A percentile compares a stretch with the other conserved stretches of the same genome.
Evolutionary conservation across 2,113 vertebrate species (phyloP).

Genomic region (Amia ocellicauda): DNA sequence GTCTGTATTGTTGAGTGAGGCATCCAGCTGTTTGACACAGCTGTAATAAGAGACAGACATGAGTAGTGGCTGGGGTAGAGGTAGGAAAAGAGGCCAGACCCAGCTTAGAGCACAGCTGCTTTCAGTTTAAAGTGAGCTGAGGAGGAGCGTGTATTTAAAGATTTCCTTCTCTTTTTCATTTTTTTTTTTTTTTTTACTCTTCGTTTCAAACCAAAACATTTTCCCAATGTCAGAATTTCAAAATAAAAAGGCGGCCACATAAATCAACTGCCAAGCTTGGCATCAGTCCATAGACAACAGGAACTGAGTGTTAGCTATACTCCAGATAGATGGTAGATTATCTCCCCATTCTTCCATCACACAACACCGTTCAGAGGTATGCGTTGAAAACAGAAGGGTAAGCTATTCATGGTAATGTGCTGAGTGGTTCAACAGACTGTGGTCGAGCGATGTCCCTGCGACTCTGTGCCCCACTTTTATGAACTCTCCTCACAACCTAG

Average conservation of each 20-base stretch:
- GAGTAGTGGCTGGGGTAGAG: not conserved
- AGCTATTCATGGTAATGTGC: too few species aligned
- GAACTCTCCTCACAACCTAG: too few species aligned
- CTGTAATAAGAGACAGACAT: slow-evolving; percentile 16
- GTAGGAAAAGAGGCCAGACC: too few species aligned
- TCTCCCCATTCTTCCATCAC: slow-evolving; percentile 33
- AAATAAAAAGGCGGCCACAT: slow-evolving; percentile 41
- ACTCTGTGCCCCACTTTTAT: too few species aligned
- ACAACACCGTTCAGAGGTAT: slow-evolving; percentile 31
- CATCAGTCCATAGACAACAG: slow-evolving; percentile 55
- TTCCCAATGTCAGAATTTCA: slow-evolving; percentile 43
- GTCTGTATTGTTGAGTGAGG: not conserved
- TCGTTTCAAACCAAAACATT: slow-evolving; percentile 51
- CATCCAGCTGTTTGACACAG: slow-evolving; percentile 19
- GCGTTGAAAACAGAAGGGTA: slow-evolving; percentile 25
- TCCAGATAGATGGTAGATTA: slow-evolving; percentile 34
- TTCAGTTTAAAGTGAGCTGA: slow-evolving; percentile 46
- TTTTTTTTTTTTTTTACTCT: slow-evolving; percentile 29
- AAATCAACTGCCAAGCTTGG: slow-evolving; percentile 55
- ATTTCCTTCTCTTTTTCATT: slow-evolving; percentile 37
- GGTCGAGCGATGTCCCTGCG: too few species aligned
- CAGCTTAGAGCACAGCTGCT: slow-evolving; percentile 48
- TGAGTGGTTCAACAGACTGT: too few species aligned
- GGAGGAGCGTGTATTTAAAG: slow-evolving; percentile 33
- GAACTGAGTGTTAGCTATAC: slow-evolving; percentile 40